Evolutionary conservation across 2,888 invertebrate genomes (phyloP), one percentile per base, ranked within the genome.

Genomic region (Dynastes maya): DNA sequence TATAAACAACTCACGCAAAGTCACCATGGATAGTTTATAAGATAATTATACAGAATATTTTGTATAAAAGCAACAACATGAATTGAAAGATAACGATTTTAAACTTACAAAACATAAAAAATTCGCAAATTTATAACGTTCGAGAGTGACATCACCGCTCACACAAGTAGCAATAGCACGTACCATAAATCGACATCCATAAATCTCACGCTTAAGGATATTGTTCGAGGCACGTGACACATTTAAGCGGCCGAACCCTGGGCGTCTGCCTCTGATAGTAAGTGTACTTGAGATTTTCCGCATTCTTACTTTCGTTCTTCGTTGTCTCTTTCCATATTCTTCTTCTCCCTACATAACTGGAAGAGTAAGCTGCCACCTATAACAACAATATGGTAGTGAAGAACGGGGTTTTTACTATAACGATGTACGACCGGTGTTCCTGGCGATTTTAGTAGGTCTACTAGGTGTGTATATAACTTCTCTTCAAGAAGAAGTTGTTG

Each of bases 141-240:
- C 32, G 32, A 37, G 32, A 37, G 32, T 37, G 32, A 37, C 32
- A 37, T 3, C 32, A 37, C 32, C 32, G 32, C 32, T 61, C 61
- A 29, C 29, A 27, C 32, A 27, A 32, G 32, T 32, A 29, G 29
- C 37, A 45, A 63, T 58, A 49, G 53, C 45, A 8, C 8, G 45
- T 45, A 8, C 45, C 45, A 45, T 45, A 58, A 61, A 77, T 27
- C 71, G 72, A 27, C 58, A 29, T 9, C 79, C 71, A 78, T 80
- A 80, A 78, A 80, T 86, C 86, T 86, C 83, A 76, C 82, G 83
- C 82, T 84, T 84, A 84, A 85, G 85, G 86, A 86, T 85, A 86
- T 85, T 86, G 86, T 87, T 86, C 85, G 85, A 86, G 85, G 86
- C 86, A 86, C 87, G 86, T 87, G 87, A 86, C 87, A 87, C 85